Evolutionary conservation across 2,888 invertebrate species (phyloP).

Genomic region (Isoperla grammatica): DNA sequence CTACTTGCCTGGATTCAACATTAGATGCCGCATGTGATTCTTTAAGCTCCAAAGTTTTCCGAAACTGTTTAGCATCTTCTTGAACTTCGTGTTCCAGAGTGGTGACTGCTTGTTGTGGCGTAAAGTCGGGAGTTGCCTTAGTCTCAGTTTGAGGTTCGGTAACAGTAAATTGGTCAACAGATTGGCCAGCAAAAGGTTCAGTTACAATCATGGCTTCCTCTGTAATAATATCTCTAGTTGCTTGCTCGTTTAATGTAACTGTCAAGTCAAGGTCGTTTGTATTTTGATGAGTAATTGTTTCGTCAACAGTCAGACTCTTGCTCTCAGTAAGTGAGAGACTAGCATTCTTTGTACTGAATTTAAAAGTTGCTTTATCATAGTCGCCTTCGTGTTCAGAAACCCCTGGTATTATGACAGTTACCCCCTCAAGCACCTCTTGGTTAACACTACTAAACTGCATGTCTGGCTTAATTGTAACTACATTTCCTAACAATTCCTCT

Average conservation of each 20-base stretch:
- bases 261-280: conserved; percentile 16
- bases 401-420: conserved; percentile 31
- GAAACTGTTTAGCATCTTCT: conserved; percentile 1
- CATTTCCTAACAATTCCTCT: conserved; percentile 30
- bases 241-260: conserved; percentile 18
- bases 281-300: conserved; percentile 26
- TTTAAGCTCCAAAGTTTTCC: background rate
- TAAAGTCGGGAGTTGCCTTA: conserved; percentile 5
- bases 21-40: background rate
- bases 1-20: conserved; percentile 1
- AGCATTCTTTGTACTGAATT: conserved; percentile 18
- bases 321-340: conserved; percentile 21
- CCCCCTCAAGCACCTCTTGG: conserved; percentile 28
- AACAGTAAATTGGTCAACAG: conserved; percentile 12
- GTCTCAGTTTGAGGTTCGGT: background rate
- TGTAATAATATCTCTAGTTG: conserved; percentile 21
- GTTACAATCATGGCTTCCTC: conserved; percentile 19
- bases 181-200: conserved; percentile 23
- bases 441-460: conserved; percentile 25
- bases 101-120: conserved; percentile 11
- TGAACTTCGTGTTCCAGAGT: background rate
- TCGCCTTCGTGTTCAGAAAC: conserved; percentile 43
- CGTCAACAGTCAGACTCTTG: conserved; percentile 26
- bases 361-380: conserved; percentile 36
- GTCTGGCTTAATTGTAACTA: conserved; percentile 20